Evolutionary conservation across 2,888 invertebrate species (phyloP).

Genomic region (Nomada lathburiana): DNA sequence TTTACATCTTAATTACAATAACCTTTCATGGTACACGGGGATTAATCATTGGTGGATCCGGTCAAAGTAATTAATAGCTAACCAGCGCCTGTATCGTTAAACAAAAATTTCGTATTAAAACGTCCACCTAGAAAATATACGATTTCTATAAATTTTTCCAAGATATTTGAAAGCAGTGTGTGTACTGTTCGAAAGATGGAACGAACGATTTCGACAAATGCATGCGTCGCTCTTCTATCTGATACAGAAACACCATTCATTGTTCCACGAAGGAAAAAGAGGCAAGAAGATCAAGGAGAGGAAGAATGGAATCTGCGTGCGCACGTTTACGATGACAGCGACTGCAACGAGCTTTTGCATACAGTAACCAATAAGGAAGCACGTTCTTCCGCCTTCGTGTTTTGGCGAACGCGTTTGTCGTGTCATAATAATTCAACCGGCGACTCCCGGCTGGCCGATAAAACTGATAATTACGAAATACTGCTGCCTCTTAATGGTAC

Average conservation of each 20-base stretch:
- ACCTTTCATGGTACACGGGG: neutral
- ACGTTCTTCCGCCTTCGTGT: slow-evolving; percentile 47
- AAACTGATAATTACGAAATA: slow-evolving; percentile 68
- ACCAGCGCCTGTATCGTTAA: neutral
- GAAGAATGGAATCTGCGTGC: slow-evolving; percentile 29
- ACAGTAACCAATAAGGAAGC: slow-evolving; percentile 61
- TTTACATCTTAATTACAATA: slow-evolving; percentile 24
- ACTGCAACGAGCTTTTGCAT: slow-evolving; percentile 45
- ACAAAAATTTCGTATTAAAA: neutral
- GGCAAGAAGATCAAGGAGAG: neutral
- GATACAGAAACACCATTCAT: slow-evolving; percentile 20
- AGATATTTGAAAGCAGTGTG: neutral
- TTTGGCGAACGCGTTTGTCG: slow-evolving; percentile 28
- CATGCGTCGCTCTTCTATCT: slow-evolving; percentile 1
- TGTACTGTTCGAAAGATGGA: neutral
- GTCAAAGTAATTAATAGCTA: neutral
- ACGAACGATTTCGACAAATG: slow-evolving; percentile 45
- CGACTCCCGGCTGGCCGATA: slow-evolving; percentile 49
- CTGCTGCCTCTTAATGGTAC: slow-evolving; percentile 57
- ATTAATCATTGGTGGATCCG: neutral
- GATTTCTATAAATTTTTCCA: neutral
- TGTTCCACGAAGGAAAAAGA: slow-evolving; percentile 24
- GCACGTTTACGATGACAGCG: slow-evolving; percentile 41
- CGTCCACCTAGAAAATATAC: no score
- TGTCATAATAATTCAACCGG: slow-evolving; percentile 55